phyloP scores from a whole-genome alignment of 1,140 invertebrate species.

The Pentalonia nigronervosa region DNA sequence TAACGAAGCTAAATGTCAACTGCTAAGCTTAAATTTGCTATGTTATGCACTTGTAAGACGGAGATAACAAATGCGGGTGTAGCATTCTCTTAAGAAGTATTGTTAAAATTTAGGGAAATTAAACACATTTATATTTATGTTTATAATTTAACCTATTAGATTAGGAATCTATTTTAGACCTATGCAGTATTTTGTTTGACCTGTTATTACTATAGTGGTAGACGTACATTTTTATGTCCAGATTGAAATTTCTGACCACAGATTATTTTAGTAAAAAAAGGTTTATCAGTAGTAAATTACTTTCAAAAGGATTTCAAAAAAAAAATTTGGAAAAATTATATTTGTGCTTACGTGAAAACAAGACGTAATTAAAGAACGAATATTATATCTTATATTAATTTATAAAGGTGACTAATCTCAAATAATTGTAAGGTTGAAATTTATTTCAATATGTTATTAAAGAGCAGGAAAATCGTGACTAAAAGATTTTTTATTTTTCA shows the following conservation, averaged over 20 bases:
- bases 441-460: neutral
- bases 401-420: slow-evolving; percentile 17
- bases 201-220: no score
- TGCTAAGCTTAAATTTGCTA: no score
- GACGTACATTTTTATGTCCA: neutral
- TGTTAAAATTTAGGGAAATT: neutral
- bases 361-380: neutral
- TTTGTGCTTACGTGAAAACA: neutral
- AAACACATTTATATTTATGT: neutral
- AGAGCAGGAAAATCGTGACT: slow-evolving; percentile 23
- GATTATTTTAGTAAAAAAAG: neutral
- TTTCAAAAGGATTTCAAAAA: neutral
- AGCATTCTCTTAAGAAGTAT: neutral
- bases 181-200: no score
- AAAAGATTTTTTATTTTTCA: neutral
- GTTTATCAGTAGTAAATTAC: neutral
- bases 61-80: no score
- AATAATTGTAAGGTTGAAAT: neutral
- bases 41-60: no score
- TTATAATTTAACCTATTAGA: neutral
- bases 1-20: no score
- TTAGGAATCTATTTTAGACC: neutral
- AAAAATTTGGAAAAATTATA: neutral
- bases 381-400: neutral
- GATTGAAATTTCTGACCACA: neutral